Conservation (phyloP, 1,140 invertebrate species). For the Euschistus heros region DNA sequence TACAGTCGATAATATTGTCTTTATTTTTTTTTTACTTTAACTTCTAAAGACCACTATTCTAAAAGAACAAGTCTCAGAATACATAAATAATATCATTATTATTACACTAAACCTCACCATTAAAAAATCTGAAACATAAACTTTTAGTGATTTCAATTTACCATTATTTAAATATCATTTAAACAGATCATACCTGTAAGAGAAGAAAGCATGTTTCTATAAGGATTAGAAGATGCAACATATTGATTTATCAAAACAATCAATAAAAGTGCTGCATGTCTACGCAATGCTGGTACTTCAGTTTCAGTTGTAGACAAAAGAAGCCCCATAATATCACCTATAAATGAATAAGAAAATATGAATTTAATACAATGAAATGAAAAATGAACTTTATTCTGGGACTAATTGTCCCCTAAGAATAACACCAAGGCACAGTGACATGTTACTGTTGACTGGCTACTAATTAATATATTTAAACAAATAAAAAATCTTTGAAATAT, state of each 20-base stretch:
- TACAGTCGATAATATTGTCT: too few species aligned
- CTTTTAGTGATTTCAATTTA: not conserved
- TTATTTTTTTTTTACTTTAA: too few species aligned
- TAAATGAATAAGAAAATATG: slow-evolving; percentile 30
- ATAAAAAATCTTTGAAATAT: too few species aligned
- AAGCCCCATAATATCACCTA: slow-evolving; percentile 73
- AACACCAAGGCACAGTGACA: too few species aligned
- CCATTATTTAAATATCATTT: too few species aligned
- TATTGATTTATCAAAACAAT: slow-evolving; percentile 87
- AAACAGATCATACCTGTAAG: slow-evolving; percentile 20
- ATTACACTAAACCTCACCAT: not conserved
- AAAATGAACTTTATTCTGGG: too few species aligned
- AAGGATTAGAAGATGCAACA: slow-evolving; percentile 61
- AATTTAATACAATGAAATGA: not conserved
- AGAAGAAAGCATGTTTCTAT: slow-evolving; percentile 55
- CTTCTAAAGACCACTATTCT: too few species aligned
- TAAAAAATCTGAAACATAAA: not conserved
- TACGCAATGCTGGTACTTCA: slow-evolving; percentile 55
- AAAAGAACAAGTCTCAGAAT: too few species aligned
- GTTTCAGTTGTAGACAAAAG: slow-evolving; percentile 46
- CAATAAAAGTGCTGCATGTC: slow-evolving; percentile 77
- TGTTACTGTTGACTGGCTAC: too few species aligned
- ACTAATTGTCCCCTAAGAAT: too few species aligned
- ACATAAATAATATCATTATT: too few species aligned
- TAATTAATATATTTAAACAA: too few species aligned